Percentiles rank a stretch among this genome's conserved stretches.
phyloP scores from a whole-genome alignment of 2,113 vertebrate species.

The Ivindomyrus marchei region DNA sequence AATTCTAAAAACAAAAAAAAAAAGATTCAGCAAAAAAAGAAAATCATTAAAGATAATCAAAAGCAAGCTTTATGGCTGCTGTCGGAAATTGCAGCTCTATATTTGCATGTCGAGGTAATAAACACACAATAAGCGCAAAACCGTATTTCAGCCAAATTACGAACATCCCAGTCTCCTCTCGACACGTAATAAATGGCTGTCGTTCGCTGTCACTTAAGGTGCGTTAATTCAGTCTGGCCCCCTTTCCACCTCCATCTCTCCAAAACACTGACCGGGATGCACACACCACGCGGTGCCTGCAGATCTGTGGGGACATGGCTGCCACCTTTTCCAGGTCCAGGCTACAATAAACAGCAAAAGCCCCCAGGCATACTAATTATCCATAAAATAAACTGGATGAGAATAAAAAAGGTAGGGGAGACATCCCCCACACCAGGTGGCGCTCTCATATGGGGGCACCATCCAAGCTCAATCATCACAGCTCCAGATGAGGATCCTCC shows the following conservation, averaged over 20 bases:
- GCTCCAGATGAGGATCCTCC: too few relatives aligned
- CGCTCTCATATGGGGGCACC: not conserved
- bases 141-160: not conserved
- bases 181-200: not conserved
- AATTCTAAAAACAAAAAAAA: not conserved
- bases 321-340: not conserved
- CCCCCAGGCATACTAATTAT: not conserved
- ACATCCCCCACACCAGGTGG: not conserved
- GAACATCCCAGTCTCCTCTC: not conserved
- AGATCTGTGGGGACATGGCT: not conserved
- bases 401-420: not conserved
- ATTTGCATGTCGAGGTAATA: not conserved
- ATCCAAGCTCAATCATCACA: not conserved
- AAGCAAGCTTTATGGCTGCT: not conserved
- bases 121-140: not conserved
- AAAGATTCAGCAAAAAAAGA: not conserved
- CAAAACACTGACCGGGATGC: not conserved
- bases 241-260: not conserved
- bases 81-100: conserved; percentile 7
- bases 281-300: not conserved
- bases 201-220: not conserved
- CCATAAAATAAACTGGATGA: not conserved
- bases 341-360: not conserved
- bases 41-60: conserved; percentile 8
- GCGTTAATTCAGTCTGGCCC: not conserved